Evolutionary conservation across 2,113 vertebrate species (phyloP).

Genomic region (Bombycilla garrulus): DNA sequence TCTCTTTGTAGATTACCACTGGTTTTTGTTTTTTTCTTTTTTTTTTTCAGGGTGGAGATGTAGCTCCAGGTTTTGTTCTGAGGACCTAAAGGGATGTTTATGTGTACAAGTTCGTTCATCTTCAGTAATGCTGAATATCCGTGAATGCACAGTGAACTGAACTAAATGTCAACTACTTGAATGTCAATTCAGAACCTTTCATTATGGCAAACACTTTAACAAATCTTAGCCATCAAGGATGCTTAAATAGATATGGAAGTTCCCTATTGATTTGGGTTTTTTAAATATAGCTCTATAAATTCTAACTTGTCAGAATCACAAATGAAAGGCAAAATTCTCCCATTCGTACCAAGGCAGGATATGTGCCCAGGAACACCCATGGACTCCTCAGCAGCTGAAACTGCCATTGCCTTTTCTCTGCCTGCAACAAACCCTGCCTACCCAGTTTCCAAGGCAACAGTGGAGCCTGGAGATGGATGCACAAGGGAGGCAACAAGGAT

Average conservation of each 20-base stretch:
- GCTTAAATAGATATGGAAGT: background rate
- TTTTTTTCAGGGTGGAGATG: background rate
- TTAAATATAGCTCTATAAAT: background rate
- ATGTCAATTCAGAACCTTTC: background rate
- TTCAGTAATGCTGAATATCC: background rate
- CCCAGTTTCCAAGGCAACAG: slow-evolving; percentile 46
- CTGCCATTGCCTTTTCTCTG: background rate
- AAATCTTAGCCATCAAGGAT: background rate
- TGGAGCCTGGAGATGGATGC: background rate
- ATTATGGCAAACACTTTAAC: background rate
- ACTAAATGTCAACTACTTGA: background rate
- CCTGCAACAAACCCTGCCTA: background rate
- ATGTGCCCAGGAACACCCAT: background rate
- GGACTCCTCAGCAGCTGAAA: fast-evolving
- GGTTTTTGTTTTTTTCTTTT: background rate
- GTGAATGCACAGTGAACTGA: background rate
- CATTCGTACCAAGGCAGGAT: background rate
- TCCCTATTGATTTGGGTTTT: background rate
- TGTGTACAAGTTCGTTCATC: too few relatives aligned
- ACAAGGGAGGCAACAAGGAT: background rate
- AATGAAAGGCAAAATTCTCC: background rate
- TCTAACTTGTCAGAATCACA: background rate
- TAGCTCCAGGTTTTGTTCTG: background rate
- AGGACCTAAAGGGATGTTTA: background rate
- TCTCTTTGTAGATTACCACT: background rate